A percentile compares a stretch with the other conserved stretches of the same genome.
phyloP scores from a whole-genome alignment of 2,113 vertebrate species.

The Natator depressus region DNA sequence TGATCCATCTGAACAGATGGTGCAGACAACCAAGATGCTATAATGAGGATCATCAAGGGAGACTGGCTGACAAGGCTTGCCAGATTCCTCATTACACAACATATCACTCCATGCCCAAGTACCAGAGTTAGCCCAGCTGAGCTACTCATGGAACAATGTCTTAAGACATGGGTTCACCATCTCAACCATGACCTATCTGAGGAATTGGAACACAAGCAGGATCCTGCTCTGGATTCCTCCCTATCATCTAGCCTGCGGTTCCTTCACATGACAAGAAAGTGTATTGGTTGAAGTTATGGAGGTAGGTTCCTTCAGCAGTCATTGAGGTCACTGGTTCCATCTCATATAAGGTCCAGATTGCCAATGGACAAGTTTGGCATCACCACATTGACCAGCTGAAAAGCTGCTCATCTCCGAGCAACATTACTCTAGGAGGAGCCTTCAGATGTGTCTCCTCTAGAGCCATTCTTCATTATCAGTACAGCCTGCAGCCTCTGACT shows the following conservation, averaged over 20 bases:
- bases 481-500: rapidly evolving
- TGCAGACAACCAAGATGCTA: not conserved
- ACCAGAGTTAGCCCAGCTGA: not conserved
- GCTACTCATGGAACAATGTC: not conserved
- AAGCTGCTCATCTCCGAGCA: too few relatives aligned
- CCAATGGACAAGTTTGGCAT: too few relatives aligned
- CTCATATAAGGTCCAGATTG: too few relatives aligned
- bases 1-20: not conserved
- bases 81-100: not conserved
- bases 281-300: not conserved
- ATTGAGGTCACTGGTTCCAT: not conserved
- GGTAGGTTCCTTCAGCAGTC: not conserved
- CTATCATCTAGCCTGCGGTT: not conserved
- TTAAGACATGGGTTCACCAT: not conserved
- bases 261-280: not conserved
- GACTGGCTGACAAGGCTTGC: not conserved
- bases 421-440: too few relatives aligned
- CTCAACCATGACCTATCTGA: not conserved
- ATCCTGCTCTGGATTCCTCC: not conserved
- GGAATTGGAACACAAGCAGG: not conserved
- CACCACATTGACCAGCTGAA: too few relatives aligned
- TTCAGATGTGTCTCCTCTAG: too few relatives aligned
- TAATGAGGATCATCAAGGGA: not conserved
- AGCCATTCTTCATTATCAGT: too few relatives aligned
- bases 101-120: not conserved